A percentile compares a stretch with the other conserved stretches of the same genome.
Evolutionary conservation across 2,113 vertebrate species (phyloP).

Genomic region (Xiphophorus maculatus): DNA sequence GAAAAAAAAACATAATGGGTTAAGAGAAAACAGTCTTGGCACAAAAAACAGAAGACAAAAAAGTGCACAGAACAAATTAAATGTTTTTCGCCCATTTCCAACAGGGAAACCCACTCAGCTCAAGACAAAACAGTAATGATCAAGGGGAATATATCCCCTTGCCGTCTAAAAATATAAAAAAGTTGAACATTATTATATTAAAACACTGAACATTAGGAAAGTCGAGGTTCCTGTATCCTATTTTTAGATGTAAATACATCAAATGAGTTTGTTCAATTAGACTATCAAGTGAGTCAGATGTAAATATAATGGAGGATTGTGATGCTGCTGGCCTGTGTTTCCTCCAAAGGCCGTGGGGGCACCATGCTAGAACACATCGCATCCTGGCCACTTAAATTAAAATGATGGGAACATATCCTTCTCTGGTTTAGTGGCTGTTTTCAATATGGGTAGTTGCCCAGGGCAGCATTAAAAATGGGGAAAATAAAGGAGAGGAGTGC

Average conservation of each 20-base stretch:
- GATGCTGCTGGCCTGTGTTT: neutral
- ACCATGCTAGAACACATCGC: neutral
- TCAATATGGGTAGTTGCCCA: neutral
- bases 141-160: neutral
- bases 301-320: neutral
- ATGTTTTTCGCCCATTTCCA: neutral
- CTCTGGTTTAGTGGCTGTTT: neutral
- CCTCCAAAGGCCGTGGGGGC: neutral
- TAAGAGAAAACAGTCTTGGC: conserved; percentile 24
- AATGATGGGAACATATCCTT: neutral
- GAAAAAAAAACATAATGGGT: conserved; percentile 24
- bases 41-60: conserved; percentile 16
- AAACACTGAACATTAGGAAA: no score
- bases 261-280: neutral
- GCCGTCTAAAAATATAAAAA: neutral
- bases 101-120: conserved; percentile 41
- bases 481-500: no score
- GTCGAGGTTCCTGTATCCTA: neutral
- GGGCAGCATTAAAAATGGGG: neutral
- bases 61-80: conserved; percentile 12
- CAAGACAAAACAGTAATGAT: conserved; percentile 5
- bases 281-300: neutral
- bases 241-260: neutral
- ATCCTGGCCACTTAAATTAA: neutral
- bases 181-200: neutral